Conservation (phyloP, 2,888 invertebrate species). For the Zaprionus bogoriensis region DNA sequence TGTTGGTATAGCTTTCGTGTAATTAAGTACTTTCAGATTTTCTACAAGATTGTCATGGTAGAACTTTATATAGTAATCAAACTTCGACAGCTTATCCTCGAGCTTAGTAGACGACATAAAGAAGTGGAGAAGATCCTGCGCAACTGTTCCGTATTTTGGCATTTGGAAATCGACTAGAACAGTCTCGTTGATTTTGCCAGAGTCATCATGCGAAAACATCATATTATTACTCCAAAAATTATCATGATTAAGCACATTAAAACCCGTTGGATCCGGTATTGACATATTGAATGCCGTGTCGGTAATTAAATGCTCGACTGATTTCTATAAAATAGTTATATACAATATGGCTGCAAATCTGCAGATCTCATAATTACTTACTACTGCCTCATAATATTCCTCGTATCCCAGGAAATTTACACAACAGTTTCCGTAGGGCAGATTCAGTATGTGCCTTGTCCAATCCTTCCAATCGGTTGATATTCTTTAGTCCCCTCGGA, state of each 20-base stretch:
- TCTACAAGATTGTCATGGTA: constrained; percentile 75
- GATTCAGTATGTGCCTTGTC: constrained; percentile 68
- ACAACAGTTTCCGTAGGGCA: constrained; percentile 57
- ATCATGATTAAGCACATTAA: constrained; percentile 75
- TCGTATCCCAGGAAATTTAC: constrained; percentile 39
- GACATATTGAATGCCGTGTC: constrained; percentile 43
- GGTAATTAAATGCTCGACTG: neutral
- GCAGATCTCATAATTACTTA: too few relatives aligned
- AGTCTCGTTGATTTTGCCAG: constrained; percentile 61
- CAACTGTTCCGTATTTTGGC: constrained; percentile 68
- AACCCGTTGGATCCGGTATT: constrained; percentile 48
- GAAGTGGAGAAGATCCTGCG: constrained; percentile 75
- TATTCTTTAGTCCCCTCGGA: constrained; percentile 60
- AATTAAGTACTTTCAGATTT: constrained; percentile 69
- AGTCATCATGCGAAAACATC: constrained; percentile 71
- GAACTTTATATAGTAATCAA: constrained; percentile 77
- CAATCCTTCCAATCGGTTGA: constrained; percentile 64
- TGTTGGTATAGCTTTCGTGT: constrained; percentile 66
- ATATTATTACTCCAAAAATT: constrained; percentile 78
- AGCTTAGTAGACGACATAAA: constrained; percentile 73
- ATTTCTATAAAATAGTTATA: neutral
- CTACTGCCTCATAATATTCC: constrained; percentile 59
- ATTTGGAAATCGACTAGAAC: constrained; percentile 78
- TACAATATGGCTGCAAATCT: too few relatives aligned
- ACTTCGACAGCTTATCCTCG: constrained; percentile 73